A percentile compares a stretch with the other conserved stretches of the same genome.
Evolutionary conservation across 2,797 vertebrate genomes (phyloP).

Genomic region (Enteromius anoplus): DNA sequence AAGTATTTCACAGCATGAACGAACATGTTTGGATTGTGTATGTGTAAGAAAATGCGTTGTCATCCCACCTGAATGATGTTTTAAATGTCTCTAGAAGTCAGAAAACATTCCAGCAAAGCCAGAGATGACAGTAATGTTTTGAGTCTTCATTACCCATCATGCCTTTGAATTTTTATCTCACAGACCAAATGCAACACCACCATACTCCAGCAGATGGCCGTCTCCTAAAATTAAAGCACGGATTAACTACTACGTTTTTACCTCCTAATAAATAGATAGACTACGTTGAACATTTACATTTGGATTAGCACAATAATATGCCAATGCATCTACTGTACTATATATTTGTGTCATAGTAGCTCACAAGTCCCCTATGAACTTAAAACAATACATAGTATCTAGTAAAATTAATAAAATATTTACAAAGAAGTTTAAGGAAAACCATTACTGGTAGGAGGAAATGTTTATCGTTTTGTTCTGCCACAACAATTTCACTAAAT

Average conservation of each 20-base stretch:
- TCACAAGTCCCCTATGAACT: background rate
- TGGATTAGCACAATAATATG: background rate
- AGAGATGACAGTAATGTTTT: background rate
- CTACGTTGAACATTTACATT: background rate
- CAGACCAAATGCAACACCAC: background rate
- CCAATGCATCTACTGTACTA: background rate
- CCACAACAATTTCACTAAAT: background rate
- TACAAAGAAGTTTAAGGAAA: background rate
- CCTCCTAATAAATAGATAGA: background rate
- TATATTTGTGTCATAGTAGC: background rate
- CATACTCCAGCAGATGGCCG: slow-evolving; percentile 3
- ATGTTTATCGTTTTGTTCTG: background rate
- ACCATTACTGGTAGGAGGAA: no score
- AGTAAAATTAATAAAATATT: background rate
- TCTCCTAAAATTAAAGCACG: background rate
- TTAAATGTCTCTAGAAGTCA: background rate
- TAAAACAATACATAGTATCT: background rate
- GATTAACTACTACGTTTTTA: background rate
- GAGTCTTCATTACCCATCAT: no score
- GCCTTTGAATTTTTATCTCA: background rate
- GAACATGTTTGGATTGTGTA: background rate
- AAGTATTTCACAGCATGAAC: background rate
- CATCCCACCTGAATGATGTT: background rate
- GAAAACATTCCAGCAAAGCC: background rate
- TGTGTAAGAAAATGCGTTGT: background rate